Evolutionary conservation across 2,113 vertebrate genomes (phyloP).

Genomic region (Eolophus roseicapilla): DNA sequence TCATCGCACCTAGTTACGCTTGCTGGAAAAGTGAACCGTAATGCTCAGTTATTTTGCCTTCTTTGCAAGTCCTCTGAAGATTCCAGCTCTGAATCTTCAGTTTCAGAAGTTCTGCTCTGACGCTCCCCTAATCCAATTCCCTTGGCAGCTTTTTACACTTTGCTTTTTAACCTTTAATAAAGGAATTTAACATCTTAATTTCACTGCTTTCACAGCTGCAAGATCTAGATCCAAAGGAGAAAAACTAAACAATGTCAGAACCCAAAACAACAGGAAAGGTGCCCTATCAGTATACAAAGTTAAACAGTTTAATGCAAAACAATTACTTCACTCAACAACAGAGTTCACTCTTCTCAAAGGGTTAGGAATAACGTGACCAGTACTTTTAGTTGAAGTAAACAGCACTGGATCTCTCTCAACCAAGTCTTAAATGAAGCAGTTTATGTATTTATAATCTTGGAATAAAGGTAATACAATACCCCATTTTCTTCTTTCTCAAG

Average conservation of each 20-base stretch:
- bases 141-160: conserved; percentile 20
- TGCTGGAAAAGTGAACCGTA: neutral
- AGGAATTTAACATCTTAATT: neutral
- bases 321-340: neutral
- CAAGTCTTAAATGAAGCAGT: neutral
- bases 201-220: neutral
- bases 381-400: neutral
- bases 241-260: neutral
- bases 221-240: neutral
- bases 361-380: neutral
- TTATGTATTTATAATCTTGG: neutral
- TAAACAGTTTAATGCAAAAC: neutral
- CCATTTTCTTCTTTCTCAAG: neutral
- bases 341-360: neutral
- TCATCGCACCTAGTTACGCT: neutral
- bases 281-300: neutral
- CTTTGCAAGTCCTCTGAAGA: neutral
- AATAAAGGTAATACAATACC: neutral
- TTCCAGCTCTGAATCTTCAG: neutral
- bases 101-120: neutral
- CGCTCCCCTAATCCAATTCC: neutral
- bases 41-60: fast-evolving
- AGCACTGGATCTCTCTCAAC: neutral
- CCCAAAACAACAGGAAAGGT: neutral
- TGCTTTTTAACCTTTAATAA: neutral